Evolutionary conservation across 2,888 invertebrate genomes (phyloP).

Genomic region (Eupithecia exiguata): DNA sequence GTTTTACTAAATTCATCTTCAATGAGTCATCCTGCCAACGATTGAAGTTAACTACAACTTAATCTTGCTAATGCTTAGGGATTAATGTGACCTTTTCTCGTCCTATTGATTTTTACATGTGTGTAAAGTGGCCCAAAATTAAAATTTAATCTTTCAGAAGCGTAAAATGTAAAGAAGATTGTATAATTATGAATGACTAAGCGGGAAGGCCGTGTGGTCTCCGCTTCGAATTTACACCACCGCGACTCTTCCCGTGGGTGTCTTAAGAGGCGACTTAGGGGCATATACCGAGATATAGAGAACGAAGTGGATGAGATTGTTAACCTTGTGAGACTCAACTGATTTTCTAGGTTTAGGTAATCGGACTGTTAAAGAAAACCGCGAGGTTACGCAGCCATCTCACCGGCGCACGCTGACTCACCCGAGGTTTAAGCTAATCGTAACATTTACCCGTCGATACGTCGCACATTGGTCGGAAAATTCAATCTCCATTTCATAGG

Average conservation of each 20-base stretch:
- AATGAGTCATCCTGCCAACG: background rate
- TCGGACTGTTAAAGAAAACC: background rate
- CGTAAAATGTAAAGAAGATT: background rate
- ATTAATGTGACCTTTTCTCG: background rate
- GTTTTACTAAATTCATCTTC: background rate
- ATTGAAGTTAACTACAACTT: background rate
- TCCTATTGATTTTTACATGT: background rate
- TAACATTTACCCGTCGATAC: constrained; percentile 73
- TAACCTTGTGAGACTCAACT: too few relatives aligned
- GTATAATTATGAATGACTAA: background rate
- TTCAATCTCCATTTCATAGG: too few relatives aligned
- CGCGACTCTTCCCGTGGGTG: too few relatives aligned
- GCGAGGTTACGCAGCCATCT: too few relatives aligned
- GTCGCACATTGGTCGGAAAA: too few relatives aligned
- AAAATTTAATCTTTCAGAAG: background rate
- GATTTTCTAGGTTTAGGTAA: too few relatives aligned
- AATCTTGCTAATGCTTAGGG: background rate
- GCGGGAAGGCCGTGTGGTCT: background rate
- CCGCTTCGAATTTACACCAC: too few relatives aligned
- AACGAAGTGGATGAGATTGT: too few relatives aligned
- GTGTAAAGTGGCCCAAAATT: background rate
- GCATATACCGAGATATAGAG: too few relatives aligned
- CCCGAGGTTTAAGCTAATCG: constrained; percentile 55
- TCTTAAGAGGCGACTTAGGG: too few relatives aligned
- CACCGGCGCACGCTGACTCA: constrained; percentile 70